These are phyloP conservation scores for Idaea dimidiata DNA, from an alignment of 2,888 invertebrate genomes.

Conservation along the genomic window DNA sequence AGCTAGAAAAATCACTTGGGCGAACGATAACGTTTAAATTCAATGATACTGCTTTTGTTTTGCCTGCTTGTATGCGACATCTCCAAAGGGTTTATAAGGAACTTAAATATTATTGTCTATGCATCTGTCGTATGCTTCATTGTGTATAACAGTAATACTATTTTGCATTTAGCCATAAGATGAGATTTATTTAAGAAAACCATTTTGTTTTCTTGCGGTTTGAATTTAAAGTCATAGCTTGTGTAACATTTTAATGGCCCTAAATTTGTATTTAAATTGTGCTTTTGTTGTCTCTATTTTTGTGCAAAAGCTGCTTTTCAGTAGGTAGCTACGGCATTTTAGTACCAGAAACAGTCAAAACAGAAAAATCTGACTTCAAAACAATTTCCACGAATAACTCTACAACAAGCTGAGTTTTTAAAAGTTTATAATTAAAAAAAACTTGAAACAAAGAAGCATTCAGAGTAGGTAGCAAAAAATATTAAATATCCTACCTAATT, in stretches of 20 bases:
- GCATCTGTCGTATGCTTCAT: neutral
- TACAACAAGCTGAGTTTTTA: neutral
- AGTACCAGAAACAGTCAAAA: neutral
- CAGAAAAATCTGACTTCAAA: neutral
- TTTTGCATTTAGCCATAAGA: conserved; percentile 55
- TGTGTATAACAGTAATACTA: conserved; percentile 38
- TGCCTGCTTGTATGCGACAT: no score
- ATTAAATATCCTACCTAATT: neutral
- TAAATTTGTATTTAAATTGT: neutral
- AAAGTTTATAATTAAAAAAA: neutral
- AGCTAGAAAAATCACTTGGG: no score
- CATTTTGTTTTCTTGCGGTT: conserved; percentile 28
- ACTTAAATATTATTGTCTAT: no score
- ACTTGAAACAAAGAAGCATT: neutral
- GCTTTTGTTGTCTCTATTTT: neutral
- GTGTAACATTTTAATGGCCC: neutral
- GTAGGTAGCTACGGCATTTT: neutral
- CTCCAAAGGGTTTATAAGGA: no score
- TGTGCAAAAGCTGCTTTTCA: neutral
- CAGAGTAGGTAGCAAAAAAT: neutral
- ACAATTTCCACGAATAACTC: neutral
- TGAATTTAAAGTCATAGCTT: conserved; percentile 1
- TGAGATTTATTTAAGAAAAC: conserved; percentile 51
- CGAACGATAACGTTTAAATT: no score
- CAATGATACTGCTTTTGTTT: no score